Evolutionary conservation across 2,797 vertebrate genomes (phyloP), one percentile per base, ranked within the genome.

Genomic region (Lindbergichthys nudifrons): DNA sequence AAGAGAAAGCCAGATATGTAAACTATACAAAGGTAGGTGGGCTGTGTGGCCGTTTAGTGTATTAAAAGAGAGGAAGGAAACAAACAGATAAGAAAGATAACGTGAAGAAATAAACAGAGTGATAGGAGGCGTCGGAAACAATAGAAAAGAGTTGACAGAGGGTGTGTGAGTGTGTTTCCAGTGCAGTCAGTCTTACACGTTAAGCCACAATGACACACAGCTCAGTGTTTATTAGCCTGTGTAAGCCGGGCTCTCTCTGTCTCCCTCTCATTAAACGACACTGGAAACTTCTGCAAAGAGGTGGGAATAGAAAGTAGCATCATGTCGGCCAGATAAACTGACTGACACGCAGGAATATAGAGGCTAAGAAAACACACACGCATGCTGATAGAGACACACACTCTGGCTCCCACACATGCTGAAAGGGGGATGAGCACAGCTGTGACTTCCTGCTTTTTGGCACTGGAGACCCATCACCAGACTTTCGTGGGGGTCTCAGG

Each of bases 361-460:
- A 80, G 19, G 76, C 56, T 12, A 19, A 58, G 36, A 60, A 46
- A 54, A 61, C 70, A 51, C 41, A 51, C 61, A 64, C 41, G 48
- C 63, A 82, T 64, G 43, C 77, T 70, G 61, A 88, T 3, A 70
- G 46, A 64, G 68, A 86, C 75, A 78, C 62, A 77, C 71, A 65
- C 30, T n/a, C 75, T 18, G 4, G 10, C 69, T 59, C 83, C 68
- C 72, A 82, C 72, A 78, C 73, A 88, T 64, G 76, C 61, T 75
- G 58, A 87, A 87, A 88, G 89, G 83, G 87, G 88, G 83, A 87
- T 86, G 86, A 89, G 82, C 88, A 85, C 92, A 93, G 92, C 93
- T 93, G 92, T 84, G 85, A 91, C 84, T 94, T 93, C 92, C 92
- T 91, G 92, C 88, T 79, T 91, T 87, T 80, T 87, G 80, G 87